A percentile compares a stretch with the other conserved stretches of the same genome.
Conservation (phyloP, 92 coral and sea anemone species). For the Bergia puertoricense region DNA sequence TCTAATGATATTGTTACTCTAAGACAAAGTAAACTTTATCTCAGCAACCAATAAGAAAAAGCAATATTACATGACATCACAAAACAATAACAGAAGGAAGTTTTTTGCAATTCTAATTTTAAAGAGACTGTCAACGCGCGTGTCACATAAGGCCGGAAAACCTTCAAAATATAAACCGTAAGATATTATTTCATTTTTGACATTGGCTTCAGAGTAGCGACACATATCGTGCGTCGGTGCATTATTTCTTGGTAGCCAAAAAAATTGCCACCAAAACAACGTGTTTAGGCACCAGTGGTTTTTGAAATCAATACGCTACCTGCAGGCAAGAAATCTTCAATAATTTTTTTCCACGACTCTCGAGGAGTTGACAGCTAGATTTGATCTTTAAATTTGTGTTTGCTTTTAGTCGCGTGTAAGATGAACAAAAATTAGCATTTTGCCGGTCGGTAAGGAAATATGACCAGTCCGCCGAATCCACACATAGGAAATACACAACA, state of each 20-base stretch:
- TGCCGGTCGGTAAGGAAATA: neutral
- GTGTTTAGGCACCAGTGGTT: conserved; percentile 5
- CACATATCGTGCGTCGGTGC: neutral
- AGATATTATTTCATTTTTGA: neutral
- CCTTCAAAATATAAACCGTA: neutral
- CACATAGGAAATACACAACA: neutral
- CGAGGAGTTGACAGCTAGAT: conserved; percentile 7
- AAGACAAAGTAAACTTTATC: neutral
- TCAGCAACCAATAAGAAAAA: conserved; percentile 20
- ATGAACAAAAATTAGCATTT: conserved; percentile 17
- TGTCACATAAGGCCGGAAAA: neutral
- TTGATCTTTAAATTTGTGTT: conserved; percentile 16
- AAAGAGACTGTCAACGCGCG: conserved; percentile 26
- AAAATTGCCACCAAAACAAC: conserved; percentile 6
- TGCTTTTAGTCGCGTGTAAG: neutral
- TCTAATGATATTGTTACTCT: neutral
- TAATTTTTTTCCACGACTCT: neutral
- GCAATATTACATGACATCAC: neutral
- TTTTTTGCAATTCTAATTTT: conserved; percentile 26
- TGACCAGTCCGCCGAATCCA: neutral
- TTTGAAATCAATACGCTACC: neutral
- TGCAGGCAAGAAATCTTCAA: neutral
- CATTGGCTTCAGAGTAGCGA: neutral
- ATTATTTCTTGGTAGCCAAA: neutral
- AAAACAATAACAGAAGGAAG: neutral